phyloP scores from a whole-genome alignment of 2,888 invertebrate genomes.

The Beris chalybata region DNA sequence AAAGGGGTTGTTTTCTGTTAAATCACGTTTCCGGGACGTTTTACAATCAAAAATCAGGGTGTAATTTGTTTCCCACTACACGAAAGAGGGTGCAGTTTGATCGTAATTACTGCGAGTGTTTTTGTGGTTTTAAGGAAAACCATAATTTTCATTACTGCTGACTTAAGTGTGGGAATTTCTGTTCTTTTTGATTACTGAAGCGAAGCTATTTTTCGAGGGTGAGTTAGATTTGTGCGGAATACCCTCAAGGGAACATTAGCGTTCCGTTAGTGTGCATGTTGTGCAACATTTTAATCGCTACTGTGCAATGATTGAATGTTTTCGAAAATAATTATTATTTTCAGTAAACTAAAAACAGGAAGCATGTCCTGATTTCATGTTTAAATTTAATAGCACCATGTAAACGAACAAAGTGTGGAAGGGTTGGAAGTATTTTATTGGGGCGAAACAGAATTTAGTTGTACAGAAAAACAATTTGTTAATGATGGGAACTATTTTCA shows the following conservation, averaged over 20 bases:
- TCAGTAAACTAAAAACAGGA: constrained; percentile 30
- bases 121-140: constrained; percentile 14
- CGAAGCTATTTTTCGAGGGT: constrained; percentile 21
- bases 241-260: constrained; percentile 14
- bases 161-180: constrained; percentile 29
- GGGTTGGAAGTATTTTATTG: too few relatives aligned
- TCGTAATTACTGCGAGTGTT: constrained; percentile 25
- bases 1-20: constrained; percentile 29
- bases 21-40: constrained; percentile 30
- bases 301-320: constrained; percentile 35
- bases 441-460: too few relatives aligned
- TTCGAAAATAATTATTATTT: constrained; percentile 32
- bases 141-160: constrained; percentile 3
- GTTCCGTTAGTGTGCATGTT: constrained; percentile 11
- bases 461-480: too few relatives aligned
- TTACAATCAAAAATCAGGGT: constrained; percentile 17
- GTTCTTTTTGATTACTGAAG: constrained; percentile 20
- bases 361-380: constrained; percentile 31
- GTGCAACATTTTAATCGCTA: constrained; percentile 19
- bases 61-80: background rate
- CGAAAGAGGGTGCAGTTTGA: constrained; percentile 2
- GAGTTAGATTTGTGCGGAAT: background rate
- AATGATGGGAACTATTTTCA: too few relatives aligned
- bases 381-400: background rate
- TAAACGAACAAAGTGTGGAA: too few relatives aligned